Evolutionary conservation across 2,797 vertebrate species (phyloP), one percentile per base, ranked within the genome.

Genomic region (Pangasius krempfi): DNA sequence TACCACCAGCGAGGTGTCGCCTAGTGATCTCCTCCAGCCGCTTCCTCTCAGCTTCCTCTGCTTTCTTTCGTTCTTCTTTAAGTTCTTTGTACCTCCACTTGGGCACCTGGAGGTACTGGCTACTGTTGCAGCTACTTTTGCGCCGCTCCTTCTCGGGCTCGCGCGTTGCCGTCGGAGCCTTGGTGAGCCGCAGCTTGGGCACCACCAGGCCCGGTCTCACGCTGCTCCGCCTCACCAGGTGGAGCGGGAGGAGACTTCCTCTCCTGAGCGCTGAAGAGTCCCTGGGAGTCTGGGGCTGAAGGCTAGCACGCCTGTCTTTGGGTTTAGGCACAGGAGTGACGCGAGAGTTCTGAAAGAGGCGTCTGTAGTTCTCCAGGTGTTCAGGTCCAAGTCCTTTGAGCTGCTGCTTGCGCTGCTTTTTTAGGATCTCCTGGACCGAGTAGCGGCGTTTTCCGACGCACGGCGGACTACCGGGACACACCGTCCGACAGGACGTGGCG

Each of bases 31-130:
- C 95, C n/a, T 97, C 96, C 80, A 92, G 92, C 91, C 94, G 97
- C 89, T 92, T 97, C 92, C 93, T 96, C 91, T 98, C 98, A 0
- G 94, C 96, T 73, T 99, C 98, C 81, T 99, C 98, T 0, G 97
- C 98, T 93, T 95, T 98, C 93, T 91, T 97, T 90, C 97, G 93
- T 84, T 99, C 97, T 88, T 99, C 98, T 91, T 98, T 99, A 2
- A 98, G 92, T 91, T 98, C 98, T 93, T 99, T 99, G 95, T 99
- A 99, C 22, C 97, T 94, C 99, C 99, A 99, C 91, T 97, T 98
- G 88, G 99, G 99, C 88, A 98, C 95, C 95, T 99, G 97, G 91
- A 99, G 95, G 73, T 98, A 95, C 84, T 94, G 96, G 2, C 96
- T 95, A 0, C 97, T 96, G 92, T 95, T 96, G 73, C 89, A 54